Evolutionary conservation across 2,113 vertebrate genomes (phyloP), one percentile per base, ranked within the genome.

Genomic region (Gadus chalcogrammus): DNA sequence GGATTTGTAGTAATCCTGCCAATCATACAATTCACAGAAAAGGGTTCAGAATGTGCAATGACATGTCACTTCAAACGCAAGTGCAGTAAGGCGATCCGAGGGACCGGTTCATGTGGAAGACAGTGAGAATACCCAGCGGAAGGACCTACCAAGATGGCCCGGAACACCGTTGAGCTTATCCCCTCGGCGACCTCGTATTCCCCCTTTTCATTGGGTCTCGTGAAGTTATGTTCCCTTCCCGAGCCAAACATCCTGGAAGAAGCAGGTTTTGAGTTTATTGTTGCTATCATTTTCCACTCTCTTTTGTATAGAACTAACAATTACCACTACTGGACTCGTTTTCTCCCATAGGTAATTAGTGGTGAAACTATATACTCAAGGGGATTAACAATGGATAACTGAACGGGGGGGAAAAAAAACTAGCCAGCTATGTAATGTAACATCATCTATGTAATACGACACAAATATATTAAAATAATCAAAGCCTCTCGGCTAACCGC

Each of bases 1-100:
- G 73, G 96, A 96, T 91, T 98, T 99, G 91, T 99, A 99, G 85
- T 99, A 99, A 95, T 99, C 97, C 97, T 99, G 79, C 66, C 74
- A 89, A 84, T 85, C 68, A 84, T 61, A 83, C 24, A 3, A 48
- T 48, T 13, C 42, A 9, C 42, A 48, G 42, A 48, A 48, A 82
- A 82, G 60, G 87, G 74, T 82, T 76, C 48, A 71, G 31, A 77
- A 70, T 69, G 4, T 35, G 8, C 63, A 38, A 38, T 69, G 70
- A 17, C 53, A 83, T 84, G 84, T 85, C n/a, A 66, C 24, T 24
- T 2, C 24, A 24, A 24, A 24, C 24, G 24, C 24, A 62, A 35
- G 7, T 12, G 31, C n/a, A 42, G 17, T 48, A 42, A 31, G 12
- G 17, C 15, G 1, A 64, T 17, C 28, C 15, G 35, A 35, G 28